Conservation (phyloP, 2,888 invertebrate genomes). For the Chrysotoxum bicinctum region DNA sequence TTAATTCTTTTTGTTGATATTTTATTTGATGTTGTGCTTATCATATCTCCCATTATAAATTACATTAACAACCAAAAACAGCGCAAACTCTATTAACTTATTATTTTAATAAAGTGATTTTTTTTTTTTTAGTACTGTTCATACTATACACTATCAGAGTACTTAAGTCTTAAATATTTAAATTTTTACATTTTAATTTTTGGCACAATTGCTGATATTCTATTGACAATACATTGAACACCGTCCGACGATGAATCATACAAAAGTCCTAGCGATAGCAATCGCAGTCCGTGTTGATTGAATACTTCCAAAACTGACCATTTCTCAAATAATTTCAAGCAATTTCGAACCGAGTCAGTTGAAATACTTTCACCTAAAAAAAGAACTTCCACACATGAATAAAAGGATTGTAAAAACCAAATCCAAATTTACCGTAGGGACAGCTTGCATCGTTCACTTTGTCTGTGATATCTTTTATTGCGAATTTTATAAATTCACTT, state of each 20-base stretch:
- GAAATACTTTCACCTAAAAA: conserved; percentile 92
- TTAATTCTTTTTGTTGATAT: conserved; percentile 32
- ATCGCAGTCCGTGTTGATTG: conserved; percentile 80
- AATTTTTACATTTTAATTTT: conserved; percentile 64
- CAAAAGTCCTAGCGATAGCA: conserved; percentile 81
- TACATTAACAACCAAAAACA: conserved; percentile 27
- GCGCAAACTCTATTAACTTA: conserved; percentile 3
- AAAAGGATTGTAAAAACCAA: background rate
- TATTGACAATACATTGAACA: conserved; percentile 78
- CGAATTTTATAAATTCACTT: conserved; percentile 85
- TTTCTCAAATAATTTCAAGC: conserved; percentile 90
- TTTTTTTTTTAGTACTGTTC: conserved; percentile 27
- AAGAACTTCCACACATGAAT: background rate
- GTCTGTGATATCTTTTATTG: conserved; percentile 86
- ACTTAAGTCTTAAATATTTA: conserved; percentile 35
- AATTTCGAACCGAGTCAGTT: conserved; percentile 92
- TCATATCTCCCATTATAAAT: conserved; percentile 22
- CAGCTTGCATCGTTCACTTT: conserved; percentile 84
- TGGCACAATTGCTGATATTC: conserved; percentile 79
- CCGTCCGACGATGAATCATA: conserved; percentile 81
- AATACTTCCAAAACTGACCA: conserved; percentile 89
- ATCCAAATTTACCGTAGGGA: conserved; percentile 83
- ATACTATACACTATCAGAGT: conserved; percentile 31
- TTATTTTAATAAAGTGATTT: conserved; percentile 12
- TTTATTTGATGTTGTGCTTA: conserved; percentile 62